These are phyloP conservation scores for Drosophila repletoides DNA, from an alignment of 1,140 invertebrate species.

Conservation along the genomic window DNA sequence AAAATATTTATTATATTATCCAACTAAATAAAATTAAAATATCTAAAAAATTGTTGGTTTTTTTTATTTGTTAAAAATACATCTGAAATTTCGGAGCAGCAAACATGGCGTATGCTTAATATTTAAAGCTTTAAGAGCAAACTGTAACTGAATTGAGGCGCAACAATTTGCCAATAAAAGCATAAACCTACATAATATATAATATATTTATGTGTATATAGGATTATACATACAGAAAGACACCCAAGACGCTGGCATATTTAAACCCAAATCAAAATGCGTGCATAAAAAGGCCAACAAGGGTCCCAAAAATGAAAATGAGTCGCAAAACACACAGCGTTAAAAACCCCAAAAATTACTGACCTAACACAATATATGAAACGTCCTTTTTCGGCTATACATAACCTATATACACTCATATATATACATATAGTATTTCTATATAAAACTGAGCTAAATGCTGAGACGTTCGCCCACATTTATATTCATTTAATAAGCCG, in stretches of 20 bases:
- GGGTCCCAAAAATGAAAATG: conserved; percentile 46
- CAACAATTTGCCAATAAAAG: conserved; percentile 31
- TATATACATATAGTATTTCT: background rate
- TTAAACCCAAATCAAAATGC: conserved; percentile 65
- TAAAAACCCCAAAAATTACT: conserved; percentile 50
- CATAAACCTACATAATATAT: conserved; percentile 13
- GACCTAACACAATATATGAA: conserved; percentile 58
- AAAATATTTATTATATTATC: no score
- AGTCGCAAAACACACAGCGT: conserved; percentile 7
- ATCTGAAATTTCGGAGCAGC: no score
- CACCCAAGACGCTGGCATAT: conserved; percentile 28
- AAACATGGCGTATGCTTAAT: conserved; percentile 47
- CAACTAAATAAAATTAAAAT: no score
- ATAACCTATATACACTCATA: conserved; percentile 1
- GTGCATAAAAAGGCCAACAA: conserved; percentile 51
- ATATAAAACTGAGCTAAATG: conserved; percentile 37
- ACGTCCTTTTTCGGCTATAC: background rate
- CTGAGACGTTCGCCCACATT: conserved; percentile 48
- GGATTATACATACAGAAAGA: conserved; percentile 12
- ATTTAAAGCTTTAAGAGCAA: background rate
- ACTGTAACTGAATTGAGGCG: conserved; percentile 9
- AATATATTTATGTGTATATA: no score
- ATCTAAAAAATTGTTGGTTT: no score
- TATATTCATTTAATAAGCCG: conserved; percentile 73
- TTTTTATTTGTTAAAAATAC: no score